A percentile compares a stretch with the other conserved stretches of the same genome.
phyloP scores from a whole-genome alignment of 2,113 vertebrate genomes.

The Nansenia antarctica region DNA sequence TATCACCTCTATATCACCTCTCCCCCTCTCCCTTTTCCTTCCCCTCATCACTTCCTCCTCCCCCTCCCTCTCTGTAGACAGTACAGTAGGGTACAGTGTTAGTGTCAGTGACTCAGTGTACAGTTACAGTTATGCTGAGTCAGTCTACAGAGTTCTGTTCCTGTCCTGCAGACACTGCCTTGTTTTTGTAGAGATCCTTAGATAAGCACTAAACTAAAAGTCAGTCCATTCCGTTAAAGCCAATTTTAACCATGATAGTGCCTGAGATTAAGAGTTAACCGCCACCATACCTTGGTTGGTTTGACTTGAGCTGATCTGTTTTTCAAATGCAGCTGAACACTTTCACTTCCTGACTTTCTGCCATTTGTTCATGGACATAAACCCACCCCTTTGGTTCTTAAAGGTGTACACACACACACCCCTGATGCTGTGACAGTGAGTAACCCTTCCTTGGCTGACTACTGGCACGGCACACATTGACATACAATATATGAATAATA shows the following conservation, averaged over 20 bases:
- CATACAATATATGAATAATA: not conserved
- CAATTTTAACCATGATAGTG: not conserved
- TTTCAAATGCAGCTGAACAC: slow-evolving; percentile 45
- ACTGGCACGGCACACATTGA: not conserved
- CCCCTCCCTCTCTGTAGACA: not conserved
- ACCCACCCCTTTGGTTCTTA: slow-evolving; percentile 61
- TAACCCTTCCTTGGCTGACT: not conserved
- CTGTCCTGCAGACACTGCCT: slow-evolving; percentile 16
- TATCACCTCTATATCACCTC: not conserved
- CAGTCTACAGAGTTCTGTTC: slow-evolving; percentile 42
- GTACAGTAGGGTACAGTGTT: too few relatives aligned
- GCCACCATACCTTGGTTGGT: slow-evolving; percentile 47
- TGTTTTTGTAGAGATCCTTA: not conserved
- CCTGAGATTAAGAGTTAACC: slow-evolving; percentile 12
- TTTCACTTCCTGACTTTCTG: slow-evolving; percentile 69
- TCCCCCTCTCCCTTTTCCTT: not conserved
- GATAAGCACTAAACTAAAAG: not conserved
- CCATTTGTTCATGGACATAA: slow-evolving; percentile 58
- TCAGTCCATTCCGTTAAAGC: not conserved
- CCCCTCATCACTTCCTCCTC: slow-evolving; percentile 12
- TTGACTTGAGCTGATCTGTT: slow-evolving; percentile 29
- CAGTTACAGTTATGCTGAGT: slow-evolving; percentile 61
- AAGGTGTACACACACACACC: slow-evolving; percentile 60
- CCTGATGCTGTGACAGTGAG: not conserved
- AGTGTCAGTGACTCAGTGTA: not conserved